phyloP scores from a whole-genome alignment of 1,140 invertebrate species.

The Drosophila hydei region DNA sequence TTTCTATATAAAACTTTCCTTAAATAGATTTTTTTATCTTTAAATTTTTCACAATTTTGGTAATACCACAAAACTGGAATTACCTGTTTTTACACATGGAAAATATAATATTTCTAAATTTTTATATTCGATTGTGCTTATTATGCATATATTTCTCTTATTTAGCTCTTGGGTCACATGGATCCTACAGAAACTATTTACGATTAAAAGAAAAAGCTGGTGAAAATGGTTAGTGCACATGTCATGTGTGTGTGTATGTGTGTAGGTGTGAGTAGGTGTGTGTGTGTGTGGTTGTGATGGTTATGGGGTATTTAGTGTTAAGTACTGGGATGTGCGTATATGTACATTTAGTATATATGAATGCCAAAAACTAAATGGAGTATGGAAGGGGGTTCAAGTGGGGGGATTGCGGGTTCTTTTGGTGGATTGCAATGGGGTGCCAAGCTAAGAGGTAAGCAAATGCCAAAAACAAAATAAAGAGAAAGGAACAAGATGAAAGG shows the following conservation, averaged over 20 bases:
- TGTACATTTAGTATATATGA: constrained; percentile 1
- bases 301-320: constrained; percentile 5
- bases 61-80: too few species aligned
- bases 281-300: constrained; percentile 7
- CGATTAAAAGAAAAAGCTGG: constrained; percentile 9
- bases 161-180: neutral
- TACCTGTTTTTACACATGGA: too few species aligned
- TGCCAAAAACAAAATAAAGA: constrained; percentile 1
- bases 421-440: constrained; percentile 13
- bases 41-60: too few species aligned
- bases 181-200: neutral
- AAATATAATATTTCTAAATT: too few species aligned
- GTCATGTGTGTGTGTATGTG: constrained; percentile 7
- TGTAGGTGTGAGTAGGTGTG: constrained; percentile 15
- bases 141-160: too few species aligned
- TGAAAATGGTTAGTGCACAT: constrained; percentile 10
- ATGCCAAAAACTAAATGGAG: constrained; percentile 20
- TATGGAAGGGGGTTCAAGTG: neutral
- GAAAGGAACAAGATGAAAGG: neutral
- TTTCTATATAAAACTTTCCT: too few species aligned
- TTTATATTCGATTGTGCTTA: too few species aligned
- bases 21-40: too few species aligned
- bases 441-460: constrained; percentile 50
- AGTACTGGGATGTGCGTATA: constrained; percentile 15
- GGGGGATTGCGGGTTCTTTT: neutral